Evolutionary conservation across 2,888 invertebrate genomes (phyloP).

Genomic region (Gastrophysa polygoni): DNA sequence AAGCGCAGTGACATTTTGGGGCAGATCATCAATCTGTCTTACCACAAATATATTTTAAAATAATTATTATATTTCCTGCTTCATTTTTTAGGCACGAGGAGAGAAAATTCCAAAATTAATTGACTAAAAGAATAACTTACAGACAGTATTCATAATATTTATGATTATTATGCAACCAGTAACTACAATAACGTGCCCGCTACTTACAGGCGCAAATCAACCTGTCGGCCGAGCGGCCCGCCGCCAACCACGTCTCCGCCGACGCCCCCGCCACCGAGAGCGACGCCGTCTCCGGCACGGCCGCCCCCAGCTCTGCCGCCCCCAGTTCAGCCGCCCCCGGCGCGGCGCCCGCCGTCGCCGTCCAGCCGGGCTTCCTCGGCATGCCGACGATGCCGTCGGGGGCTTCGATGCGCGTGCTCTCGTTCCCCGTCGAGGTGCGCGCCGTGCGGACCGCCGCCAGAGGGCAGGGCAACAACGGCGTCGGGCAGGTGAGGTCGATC

Average conservation of each 20-base stretch:
- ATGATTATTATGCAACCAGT: no score
- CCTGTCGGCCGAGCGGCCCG: conserved; percentile 45
- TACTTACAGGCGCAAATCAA: conserved; percentile 47
- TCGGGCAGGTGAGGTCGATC: no score
- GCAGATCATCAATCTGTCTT: no score
- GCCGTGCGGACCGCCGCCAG: conserved; percentile 35
- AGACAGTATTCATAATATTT: no score
- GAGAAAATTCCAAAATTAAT: no score
- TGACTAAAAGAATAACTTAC: no score
- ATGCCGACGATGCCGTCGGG: conserved; percentile 46
- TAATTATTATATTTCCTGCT: no score
- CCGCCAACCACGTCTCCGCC: conserved; percentile 34
- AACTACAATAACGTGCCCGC: no score
- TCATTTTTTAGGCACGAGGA: no score
- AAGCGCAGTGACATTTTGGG: no score
- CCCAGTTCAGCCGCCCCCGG: conserved; percentile 22
- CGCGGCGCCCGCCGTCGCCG: conserved; percentile 26
- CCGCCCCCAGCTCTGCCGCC: conserved; percentile 28
- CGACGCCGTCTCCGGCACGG: conserved; percentile 9
- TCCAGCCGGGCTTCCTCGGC: conserved; percentile 38
- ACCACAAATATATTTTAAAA: no score
- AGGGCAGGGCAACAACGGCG: conserved; percentile 33
- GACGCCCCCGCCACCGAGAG: conserved; percentile 12
- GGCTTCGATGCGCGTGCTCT: conserved; percentile 49
- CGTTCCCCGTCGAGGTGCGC: conserved; percentile 53